These are phyloP conservation scores for Drosophila triauraria DNA, from an alignment of 1,140 invertebrate genomes.

Conservation along the genomic window DNA sequence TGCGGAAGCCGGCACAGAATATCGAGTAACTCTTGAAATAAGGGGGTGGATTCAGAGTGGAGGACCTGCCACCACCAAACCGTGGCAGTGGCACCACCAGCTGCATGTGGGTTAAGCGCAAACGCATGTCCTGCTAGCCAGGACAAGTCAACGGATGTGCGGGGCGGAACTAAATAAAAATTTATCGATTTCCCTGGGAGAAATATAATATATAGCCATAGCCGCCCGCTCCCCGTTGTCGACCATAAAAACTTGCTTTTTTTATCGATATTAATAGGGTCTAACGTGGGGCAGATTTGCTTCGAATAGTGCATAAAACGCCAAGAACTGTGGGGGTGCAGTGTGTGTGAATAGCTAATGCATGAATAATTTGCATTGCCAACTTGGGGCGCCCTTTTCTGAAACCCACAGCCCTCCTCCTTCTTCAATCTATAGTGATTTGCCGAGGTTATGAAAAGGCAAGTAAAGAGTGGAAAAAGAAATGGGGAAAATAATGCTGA, in stretches of 20 bases:
- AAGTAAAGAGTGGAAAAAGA: slow-evolving; percentile 14
- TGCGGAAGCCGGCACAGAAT: slow-evolving; percentile 25
- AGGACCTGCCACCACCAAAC: slow-evolving; percentile 32
- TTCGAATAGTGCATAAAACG: slow-evolving; percentile 57
- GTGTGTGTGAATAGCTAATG: slow-evolving; percentile 26
- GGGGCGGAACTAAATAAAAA: slow-evolving; percentile 74
- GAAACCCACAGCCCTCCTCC: neutral
- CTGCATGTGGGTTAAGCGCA: slow-evolving; percentile 73
- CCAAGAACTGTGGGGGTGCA: slow-evolving; percentile 34
- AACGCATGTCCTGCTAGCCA: slow-evolving; percentile 65
- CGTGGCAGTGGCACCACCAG: slow-evolving; percentile 23
- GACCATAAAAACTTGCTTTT: slow-evolving; percentile 32
- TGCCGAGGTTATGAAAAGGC: slow-evolving; percentile 59
- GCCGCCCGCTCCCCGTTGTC: neutral
- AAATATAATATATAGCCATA: slow-evolving; percentile 39
- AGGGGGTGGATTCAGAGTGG: slow-evolving; percentile 16
- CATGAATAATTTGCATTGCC: slow-evolving; percentile 66
- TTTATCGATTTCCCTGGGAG: slow-evolving; percentile 68
- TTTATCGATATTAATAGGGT: slow-evolving; percentile 64
- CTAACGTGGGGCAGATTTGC: slow-evolving; percentile 40
- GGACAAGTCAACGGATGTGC: slow-evolving; percentile 46
- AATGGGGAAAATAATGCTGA: slow-evolving; percentile 35
- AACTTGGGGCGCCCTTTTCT: slow-evolving; percentile 12
- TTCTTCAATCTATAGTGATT: slow-evolving; percentile 64
- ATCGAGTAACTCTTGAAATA: slow-evolving; percentile 7